Percentiles rank a stretch among this genome's conserved stretches.
These are phyloP conservation scores for Austrolebias charrua DNA, from an alignment of 2,797 vertebrate genomes.

Conservation along the genomic window DNA sequence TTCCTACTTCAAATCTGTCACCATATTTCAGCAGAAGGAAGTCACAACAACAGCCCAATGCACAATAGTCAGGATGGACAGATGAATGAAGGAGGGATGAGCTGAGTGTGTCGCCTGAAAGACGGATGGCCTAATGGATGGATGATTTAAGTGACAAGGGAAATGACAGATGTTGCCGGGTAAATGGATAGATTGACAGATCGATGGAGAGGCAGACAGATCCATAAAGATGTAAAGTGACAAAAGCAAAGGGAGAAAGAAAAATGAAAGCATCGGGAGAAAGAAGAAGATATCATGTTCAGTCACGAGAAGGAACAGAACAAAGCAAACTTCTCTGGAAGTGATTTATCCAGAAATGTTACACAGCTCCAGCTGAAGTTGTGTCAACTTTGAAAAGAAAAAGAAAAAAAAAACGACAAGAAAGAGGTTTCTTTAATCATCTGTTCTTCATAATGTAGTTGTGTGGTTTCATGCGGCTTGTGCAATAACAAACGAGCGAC, in stretches of 20 bases:
- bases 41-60: slow-evolving; percentile 24
- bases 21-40: slow-evolving; percentile 32
- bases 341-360: slow-evolving; percentile 34
- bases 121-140: slow-evolving; percentile 64
- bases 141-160: slow-evolving; percentile 70
- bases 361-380: slow-evolving; percentile 15
- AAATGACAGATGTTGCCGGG: slow-evolving; percentile 61
- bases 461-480: not conserved
- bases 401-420: slow-evolving; percentile 23
- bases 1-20: slow-evolving; percentile 56
- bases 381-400: slow-evolving; percentile 33
- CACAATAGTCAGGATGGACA: slow-evolving; percentile 58
- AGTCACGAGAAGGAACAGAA: slow-evolving; percentile 32
- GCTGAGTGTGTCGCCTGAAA: slow-evolving; percentile 55
- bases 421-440: slow-evolving; percentile 8
- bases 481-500: not conserved
- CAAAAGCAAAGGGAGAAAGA: slow-evolving; percentile 24
- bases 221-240: slow-evolving; percentile 53
- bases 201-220: slow-evolving; percentile 50
- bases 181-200: slow-evolving; percentile 72
- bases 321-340: slow-evolving; percentile 20
- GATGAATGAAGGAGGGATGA: slow-evolving; percentile 51
- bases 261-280: slow-evolving; percentile 29
- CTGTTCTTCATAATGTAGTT: not conserved
- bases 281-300: slow-evolving; percentile 33